Percentiles rank a stretch among this genome's conserved stretches.
phyloP scores from a whole-genome alignment of 2,888 invertebrate genomes.

The Thymelicus sylvestris region DNA sequence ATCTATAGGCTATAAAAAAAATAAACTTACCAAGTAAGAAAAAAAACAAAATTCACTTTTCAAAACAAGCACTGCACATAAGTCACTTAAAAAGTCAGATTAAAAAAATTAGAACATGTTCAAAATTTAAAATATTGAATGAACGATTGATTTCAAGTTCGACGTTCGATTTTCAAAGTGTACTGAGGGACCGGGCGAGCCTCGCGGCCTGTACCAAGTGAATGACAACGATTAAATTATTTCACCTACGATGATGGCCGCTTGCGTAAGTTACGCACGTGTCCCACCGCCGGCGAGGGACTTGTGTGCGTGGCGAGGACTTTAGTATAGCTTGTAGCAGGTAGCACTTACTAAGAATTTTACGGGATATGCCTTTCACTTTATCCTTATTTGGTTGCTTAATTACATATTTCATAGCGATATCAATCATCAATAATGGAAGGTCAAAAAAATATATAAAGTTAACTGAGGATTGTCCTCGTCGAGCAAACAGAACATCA shows the following conservation, averaged over 20 bases:
- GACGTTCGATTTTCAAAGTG: not conserved
- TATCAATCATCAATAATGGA: no score
- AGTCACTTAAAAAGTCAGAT: not conserved
- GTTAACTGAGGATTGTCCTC: no score
- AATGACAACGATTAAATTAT: conserved; percentile 18
- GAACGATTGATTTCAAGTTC: not conserved
- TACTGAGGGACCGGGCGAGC: not conserved
- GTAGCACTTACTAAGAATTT: no score
- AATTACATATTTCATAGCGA: no score
- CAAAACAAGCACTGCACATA: not conserved
- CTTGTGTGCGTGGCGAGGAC: no score
- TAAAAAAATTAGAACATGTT: not conserved
- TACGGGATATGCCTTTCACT: no score
- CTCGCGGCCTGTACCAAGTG: not conserved
- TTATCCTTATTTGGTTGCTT: no score
- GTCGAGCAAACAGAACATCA: no score
- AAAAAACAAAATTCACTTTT: not conserved
- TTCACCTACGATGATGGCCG: conserved; percentile 16
- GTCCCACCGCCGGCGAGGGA: not conserved
- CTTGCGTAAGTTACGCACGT: conserved; percentile 6
- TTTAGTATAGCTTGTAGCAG: no score
- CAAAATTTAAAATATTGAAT: not conserved
- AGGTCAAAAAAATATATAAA: no score
- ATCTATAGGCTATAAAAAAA: not conserved
- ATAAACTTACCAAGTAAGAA: not conserved